Evolutionary conservation across 2,113 vertebrate genomes (phyloP).

Genomic region (Hiodon alosoides): DNA sequence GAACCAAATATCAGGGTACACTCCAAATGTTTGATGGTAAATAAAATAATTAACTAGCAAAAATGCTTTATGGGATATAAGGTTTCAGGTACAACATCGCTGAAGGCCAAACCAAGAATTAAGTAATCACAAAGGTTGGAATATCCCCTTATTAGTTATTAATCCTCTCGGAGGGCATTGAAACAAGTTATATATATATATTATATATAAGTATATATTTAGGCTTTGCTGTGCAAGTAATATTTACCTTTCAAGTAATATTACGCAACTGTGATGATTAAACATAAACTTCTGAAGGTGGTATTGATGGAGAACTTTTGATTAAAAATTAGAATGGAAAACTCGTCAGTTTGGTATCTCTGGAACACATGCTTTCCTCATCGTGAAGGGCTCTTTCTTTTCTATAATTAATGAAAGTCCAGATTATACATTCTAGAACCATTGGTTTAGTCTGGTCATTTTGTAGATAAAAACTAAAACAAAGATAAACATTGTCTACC

Average conservation of each 20-base stretch:
- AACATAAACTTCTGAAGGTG: no score
- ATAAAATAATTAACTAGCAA: constrained; percentile 21
- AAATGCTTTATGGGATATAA: constrained; percentile 22
- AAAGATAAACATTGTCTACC: no score
- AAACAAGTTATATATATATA: not conserved
- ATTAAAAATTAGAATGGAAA: not conserved
- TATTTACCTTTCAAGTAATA: no score
- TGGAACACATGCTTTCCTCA: not conserved
- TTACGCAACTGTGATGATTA: not conserved
- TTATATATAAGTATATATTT: constrained; percentile 11
- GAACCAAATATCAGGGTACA: constrained; percentile 23
- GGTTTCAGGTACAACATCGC: constrained; percentile 17
- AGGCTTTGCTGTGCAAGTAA: not conserved
- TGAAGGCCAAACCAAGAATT: constrained; percentile 14
- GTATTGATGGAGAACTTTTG: no score
- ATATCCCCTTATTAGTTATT: constrained; percentile 23
- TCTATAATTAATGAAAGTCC: no score
- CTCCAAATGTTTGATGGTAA: constrained; percentile 17
- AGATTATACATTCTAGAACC: no score
- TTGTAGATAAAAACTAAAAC: no score
- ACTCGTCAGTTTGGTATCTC: not conserved
- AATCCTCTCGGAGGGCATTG: constrained; percentile 4
- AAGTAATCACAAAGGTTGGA: constrained; percentile 10
- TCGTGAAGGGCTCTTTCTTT: no score
- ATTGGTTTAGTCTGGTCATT: no score